Evolutionary conservation across 2,888 invertebrate species (phyloP), one percentile per base, ranked within the genome.

Genomic region (Gryllus longicercus): DNA sequence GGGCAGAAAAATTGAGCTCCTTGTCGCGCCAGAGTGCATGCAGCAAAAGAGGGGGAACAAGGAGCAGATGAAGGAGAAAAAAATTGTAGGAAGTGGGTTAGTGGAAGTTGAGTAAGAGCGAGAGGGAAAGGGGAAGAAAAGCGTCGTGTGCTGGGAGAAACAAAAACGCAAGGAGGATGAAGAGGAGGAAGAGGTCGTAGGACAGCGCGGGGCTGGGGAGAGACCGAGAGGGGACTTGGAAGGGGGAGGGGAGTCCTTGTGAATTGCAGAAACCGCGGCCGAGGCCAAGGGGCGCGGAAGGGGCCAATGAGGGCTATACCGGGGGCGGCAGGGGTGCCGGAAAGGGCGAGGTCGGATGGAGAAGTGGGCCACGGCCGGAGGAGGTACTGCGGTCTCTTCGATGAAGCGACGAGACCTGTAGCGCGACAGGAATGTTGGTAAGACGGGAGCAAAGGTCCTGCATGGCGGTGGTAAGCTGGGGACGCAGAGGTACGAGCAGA

Each of bases 41-140:
- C 16, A 63, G 63, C 63, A 63, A 63, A 38, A 38, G 38, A 63
- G 63, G n/a, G 63, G 63, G 63, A n/a, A 63, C 14, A 14, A 63
- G 14, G 63, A 63, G n/a, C 16, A 14, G n/a, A n/a, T 18, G 14
- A n/a, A 63, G n/a, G 63, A n/a, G n/a, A n/a, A 63, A 63, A 63
- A 63, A 63, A 63, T 63, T 63, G 63, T 63, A n/a, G 63, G 63
- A 63, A 63, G 63, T 63, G 63, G 63, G 63, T 63, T 63, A 63
- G 63, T 63, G 63, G 63, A 63, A 14, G 14, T 63, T 38, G 38
- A 38, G 38, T 38, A 8, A 8, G 38, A 38, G 38, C 8, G 38
- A 38, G 38, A 38, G 38, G 38, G 38, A 5, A 38, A 63, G 12
- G 63, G 63, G 63, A 63, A n/a, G 63, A 63, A 63, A 63, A 63